Evolutionary conservation across 1,140 invertebrate species (phyloP).

Genomic region (Acyrthosiphon pisum): DNA sequence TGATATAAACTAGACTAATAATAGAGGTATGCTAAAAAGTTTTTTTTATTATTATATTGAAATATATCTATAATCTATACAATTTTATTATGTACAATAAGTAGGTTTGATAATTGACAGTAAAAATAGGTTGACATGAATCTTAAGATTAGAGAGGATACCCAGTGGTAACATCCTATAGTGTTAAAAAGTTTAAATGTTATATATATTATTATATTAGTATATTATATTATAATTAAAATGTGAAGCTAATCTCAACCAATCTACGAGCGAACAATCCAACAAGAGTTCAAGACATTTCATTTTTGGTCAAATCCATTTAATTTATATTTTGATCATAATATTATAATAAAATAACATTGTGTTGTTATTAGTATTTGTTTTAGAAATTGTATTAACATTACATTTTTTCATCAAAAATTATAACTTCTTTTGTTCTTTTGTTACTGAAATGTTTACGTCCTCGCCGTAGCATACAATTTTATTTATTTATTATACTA

Average conservation of each 20-base stretch:
- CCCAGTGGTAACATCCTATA: no score
- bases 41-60: no score
- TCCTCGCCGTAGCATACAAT: not conserved
- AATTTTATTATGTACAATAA: no score
- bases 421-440: not conserved
- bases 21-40: not conserved
- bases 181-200: no score
- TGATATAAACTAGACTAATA: not conserved
- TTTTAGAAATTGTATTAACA: not conserved
- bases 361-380: not conserved
- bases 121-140: no score
- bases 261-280: not conserved
- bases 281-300: not conserved
- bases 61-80: no score
- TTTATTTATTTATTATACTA: conserved; percentile 6
- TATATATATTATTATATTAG: not conserved
- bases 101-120: no score
- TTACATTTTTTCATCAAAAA: not conserved
- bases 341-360: not conserved
- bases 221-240: no score
- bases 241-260: not conserved
- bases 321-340: not conserved
- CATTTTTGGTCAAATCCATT: not conserved
- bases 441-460: not conserved
- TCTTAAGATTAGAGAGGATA: no score